Conservation (phyloP, 2,113 vertebrate species). For the Alethe diademata region DNA sequence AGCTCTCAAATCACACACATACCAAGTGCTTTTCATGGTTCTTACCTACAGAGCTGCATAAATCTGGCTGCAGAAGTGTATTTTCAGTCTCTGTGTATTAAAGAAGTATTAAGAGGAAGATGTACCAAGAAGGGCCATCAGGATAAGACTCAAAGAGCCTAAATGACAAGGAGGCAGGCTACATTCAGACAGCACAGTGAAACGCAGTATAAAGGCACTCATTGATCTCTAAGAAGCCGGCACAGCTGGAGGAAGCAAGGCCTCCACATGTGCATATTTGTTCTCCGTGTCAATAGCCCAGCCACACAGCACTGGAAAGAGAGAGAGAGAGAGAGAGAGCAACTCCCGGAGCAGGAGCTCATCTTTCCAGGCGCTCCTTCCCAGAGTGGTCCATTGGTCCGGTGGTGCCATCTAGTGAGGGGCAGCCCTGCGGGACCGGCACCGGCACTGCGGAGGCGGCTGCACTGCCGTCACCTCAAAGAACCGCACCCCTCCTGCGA, state of each 20-base stretch:
- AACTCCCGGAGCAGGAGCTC: background rate
- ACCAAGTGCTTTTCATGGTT: background rate
- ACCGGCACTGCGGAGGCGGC: background rate
- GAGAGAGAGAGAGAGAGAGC: too few relatives aligned
- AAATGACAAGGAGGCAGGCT: background rate
- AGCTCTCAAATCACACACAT: background rate
- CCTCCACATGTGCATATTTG: accelerated
- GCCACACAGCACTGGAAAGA: background rate
- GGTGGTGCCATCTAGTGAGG: conserved; percentile 58
- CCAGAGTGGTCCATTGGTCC: accelerated
- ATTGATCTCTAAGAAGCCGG: background rate
- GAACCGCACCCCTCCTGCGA: background rate
- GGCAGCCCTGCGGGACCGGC: background rate
- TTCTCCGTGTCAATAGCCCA: background rate
- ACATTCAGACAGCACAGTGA: accelerated
- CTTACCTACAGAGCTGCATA: background rate
- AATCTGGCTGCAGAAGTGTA: background rate
- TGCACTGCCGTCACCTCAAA: accelerated
- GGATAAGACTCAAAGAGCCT: background rate
- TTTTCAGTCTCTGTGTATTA: background rate
- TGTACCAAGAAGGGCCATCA: background rate
- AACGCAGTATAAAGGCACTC: accelerated
- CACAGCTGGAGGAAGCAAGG: background rate
- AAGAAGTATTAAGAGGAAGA: background rate
- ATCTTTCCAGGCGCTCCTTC: accelerated